Percentiles rank a stretch among this genome's conserved stretches.
These are phyloP conservation scores for Huso huso DNA, from an alignment of 2,797 vertebrate species.

Conservation along the genomic window DNA sequence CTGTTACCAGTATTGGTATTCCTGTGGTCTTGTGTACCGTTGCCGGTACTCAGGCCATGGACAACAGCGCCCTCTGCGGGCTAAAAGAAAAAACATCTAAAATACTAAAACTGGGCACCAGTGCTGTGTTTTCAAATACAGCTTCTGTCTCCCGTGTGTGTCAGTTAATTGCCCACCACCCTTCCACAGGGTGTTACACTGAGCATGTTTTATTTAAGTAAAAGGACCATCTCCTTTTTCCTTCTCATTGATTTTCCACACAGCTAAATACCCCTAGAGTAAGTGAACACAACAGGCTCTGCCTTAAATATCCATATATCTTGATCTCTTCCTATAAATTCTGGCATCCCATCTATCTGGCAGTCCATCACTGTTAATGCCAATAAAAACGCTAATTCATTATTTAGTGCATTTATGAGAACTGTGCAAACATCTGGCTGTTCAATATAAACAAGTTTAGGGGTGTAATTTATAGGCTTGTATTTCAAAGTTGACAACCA, in stretches of 20 bases:
- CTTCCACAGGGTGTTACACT: no score
- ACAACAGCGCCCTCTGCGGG: no score
- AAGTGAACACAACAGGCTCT: background rate
- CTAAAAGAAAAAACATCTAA: no score
- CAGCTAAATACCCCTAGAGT: background rate
- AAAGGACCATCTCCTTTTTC: background rate
- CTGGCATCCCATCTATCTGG: background rate
- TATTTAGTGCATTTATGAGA: slow-evolving; percentile 1
- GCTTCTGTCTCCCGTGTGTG: no score
- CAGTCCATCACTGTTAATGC: slow-evolving; percentile 1
- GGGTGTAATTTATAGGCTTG: background rate
- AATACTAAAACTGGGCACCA: no score
- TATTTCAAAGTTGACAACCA: slow-evolving; percentile 6
- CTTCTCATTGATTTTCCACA: background rate
- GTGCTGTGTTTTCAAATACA: no score
- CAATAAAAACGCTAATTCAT: slow-evolving; percentile 1
- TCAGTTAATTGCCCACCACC: no score
- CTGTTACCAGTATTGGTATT: no score
- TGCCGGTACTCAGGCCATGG: no score
- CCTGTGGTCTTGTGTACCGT: no score
- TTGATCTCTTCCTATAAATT: background rate
- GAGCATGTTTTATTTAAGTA: no score
- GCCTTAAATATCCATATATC: slow-evolving; percentile 1
- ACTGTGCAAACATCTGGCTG: background rate
- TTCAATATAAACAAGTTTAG: background rate